Evolutionary conservation across 1,140 invertebrate genomes (phyloP).

Genomic region (Hypothenemus hampei): DNA sequence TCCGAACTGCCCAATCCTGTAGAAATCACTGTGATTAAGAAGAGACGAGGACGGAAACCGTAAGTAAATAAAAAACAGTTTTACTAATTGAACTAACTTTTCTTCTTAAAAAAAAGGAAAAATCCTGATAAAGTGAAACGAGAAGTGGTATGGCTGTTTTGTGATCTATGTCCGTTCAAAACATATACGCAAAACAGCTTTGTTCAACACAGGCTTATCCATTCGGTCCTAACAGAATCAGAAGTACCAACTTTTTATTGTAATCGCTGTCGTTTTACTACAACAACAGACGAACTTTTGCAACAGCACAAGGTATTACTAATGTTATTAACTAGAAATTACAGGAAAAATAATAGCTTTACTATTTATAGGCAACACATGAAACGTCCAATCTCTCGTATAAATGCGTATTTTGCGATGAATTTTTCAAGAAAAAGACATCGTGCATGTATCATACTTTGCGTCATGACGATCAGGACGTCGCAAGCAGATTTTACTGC

Average conservation of each 20-base stretch:
- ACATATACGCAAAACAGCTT: slow-evolving; percentile 10
- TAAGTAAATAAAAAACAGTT: background rate
- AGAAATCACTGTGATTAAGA: slow-evolving; percentile 1
- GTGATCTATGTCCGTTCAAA: slow-evolving; percentile 12
- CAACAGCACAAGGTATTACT: slow-evolving; percentile 6
- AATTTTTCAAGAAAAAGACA: slow-evolving; percentile 6
- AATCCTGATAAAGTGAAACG: background rate
- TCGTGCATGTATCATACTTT: slow-evolving; percentile 18
- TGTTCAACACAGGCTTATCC: slow-evolving; percentile 14
- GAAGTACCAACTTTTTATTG: slow-evolving; percentile 2
- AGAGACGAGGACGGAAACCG: slow-evolving; percentile 2
- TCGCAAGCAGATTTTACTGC: slow-evolving; percentile 18
- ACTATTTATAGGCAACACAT: slow-evolving; percentile 11
- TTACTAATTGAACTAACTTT: background rate
- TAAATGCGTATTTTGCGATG: slow-evolving; percentile 20
- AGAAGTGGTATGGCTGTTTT: background rate
- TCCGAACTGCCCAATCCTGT: too few relatives aligned
- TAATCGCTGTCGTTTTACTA: slow-evolving; percentile 4
- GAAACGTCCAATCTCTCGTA: background rate
- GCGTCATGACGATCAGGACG: slow-evolving; percentile 16
- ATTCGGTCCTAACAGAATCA: background rate
- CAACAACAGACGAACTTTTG: slow-evolving; percentile 4
- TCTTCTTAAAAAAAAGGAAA: background rate
- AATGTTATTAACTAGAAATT: background rate
- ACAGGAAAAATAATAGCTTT: background rate